These are phyloP conservation scores for Eulimnadia texana DNA, from an alignment of 1,140 invertebrate species.

Conservation along the genomic window DNA sequence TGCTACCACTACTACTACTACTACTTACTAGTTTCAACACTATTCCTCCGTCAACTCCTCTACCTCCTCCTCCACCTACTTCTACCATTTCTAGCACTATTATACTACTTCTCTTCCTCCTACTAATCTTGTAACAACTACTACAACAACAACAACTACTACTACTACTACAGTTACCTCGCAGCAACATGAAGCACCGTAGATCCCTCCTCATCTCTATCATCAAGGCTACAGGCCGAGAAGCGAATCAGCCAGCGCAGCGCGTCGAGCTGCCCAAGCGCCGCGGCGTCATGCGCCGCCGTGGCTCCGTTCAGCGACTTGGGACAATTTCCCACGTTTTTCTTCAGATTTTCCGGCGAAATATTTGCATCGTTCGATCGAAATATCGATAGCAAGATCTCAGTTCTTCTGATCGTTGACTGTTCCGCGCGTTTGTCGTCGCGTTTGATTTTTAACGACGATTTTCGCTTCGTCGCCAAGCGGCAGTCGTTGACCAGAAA, in stretches of 20 bases:
- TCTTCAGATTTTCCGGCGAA: background rate
- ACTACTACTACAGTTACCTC: no score
- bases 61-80: no score
- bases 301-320: slow-evolving; percentile 28
- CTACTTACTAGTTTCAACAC: no score
- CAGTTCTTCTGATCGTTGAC: background rate
- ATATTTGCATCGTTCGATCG: background rate
- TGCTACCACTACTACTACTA: no score
- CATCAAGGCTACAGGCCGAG: slow-evolving; percentile 25
- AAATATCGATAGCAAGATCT: background rate
- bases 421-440: background rate
- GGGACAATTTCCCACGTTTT: background rate
- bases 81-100: no score
- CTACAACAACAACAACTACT: no score
- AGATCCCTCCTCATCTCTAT: slow-evolving; percentile 30
- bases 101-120: background rate
- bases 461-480: no score
- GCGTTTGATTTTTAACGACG: no score
- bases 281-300: slow-evolving; percentile 33
- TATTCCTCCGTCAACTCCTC: no score
- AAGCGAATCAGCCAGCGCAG: slow-evolving; percentile 30
- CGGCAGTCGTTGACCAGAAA: slow-evolving; percentile 25
- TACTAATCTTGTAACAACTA: background rate
- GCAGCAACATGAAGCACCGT: slow-evolving; percentile 32
- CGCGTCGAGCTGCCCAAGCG: slow-evolving; percentile 29